Evolutionary conservation across 2,113 vertebrate genomes (phyloP), one percentile per base, ranked within the genome.

Genomic region (Panurus biarmicus): DNA sequence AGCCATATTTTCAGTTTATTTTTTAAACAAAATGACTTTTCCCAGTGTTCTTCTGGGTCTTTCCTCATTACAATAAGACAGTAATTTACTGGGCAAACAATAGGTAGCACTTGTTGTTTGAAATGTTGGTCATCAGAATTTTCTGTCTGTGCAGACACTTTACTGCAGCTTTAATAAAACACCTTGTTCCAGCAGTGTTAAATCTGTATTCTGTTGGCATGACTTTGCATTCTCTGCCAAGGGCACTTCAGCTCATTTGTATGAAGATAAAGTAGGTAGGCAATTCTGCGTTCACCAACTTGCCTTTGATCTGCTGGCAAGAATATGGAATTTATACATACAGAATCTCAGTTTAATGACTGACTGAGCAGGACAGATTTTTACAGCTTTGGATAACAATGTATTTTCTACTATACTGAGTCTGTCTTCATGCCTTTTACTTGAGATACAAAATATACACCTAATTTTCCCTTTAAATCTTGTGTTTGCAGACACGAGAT

Each of bases 221-320:
- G 82, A 85, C 70, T 96, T 87, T 86, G 85, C 70, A 88, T 95
- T 91, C 90, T 92, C 85, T 93, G 86, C 91, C 94, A 97, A 96
- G 82, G 90, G 87, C 88, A 94, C 47, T 92, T 94, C 71, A 85
- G 40, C 78, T 96, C 75, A 96, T 97, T 95, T 93, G 67, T 94
- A 91, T 96, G 95, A 96, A 85, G 81, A 95, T 85, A 94, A 92
- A 97, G 72, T 85, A 95, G 75, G 77, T 44, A 95, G 92, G 78
- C 80, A 92, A 94, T 96, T 87, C 88, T 85, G 65, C 8, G 18
- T 94, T 96, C 91, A 92, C 81, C 93, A 94, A 76, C 64, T 60
- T 92, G 62, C 84, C 85, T 96, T 93, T 97, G 87, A 86, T 96
- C 85, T 89, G 47, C 76, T 89, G 73, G 90, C 79, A 95, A 48